Evolutionary conservation across 2,113 vertebrate genomes (phyloP).

Genomic region (Sceloporus tristichus): DNA sequence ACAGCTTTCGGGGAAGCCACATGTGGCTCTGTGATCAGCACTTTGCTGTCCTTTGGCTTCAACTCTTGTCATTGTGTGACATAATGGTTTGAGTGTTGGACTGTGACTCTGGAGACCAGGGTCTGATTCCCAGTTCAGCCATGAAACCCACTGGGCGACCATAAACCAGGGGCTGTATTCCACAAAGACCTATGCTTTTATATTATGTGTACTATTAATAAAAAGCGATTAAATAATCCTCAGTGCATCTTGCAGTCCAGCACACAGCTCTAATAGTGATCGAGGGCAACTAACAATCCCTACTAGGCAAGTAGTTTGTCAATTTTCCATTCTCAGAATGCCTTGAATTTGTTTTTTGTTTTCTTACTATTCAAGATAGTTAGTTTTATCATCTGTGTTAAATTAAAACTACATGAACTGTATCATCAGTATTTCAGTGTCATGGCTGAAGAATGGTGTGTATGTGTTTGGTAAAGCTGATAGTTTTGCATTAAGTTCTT

Average conservation of each 20-base stretch:
- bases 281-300: neutral
- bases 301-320: neutral
- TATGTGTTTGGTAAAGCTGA: neutral
- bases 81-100: too few species aligned
- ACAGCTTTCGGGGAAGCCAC: too few species aligned
- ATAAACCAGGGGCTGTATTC: too few species aligned
- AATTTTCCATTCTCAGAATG: neutral
- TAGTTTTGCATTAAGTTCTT: slow-evolving; percentile 62
- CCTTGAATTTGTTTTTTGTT: neutral
- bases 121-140: too few species aligned
- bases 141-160: too few species aligned
- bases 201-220: too few species aligned
- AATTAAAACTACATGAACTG: neutral
- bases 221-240: neutral
- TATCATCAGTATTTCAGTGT: neutral
- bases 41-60: too few species aligned
- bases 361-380: neutral
- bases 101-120: too few species aligned
- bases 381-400: neutral
- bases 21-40: too few species aligned
- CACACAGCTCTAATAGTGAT: neutral
- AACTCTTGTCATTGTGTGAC: too few species aligned
- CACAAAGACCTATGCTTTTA: too few species aligned
- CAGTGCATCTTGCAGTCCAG: neutral
- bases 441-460: neutral